These are phyloP conservation scores for Dynastes hyllus DNA, from an alignment of 2,888 invertebrate genomes.

Conservation along the genomic window DNA sequence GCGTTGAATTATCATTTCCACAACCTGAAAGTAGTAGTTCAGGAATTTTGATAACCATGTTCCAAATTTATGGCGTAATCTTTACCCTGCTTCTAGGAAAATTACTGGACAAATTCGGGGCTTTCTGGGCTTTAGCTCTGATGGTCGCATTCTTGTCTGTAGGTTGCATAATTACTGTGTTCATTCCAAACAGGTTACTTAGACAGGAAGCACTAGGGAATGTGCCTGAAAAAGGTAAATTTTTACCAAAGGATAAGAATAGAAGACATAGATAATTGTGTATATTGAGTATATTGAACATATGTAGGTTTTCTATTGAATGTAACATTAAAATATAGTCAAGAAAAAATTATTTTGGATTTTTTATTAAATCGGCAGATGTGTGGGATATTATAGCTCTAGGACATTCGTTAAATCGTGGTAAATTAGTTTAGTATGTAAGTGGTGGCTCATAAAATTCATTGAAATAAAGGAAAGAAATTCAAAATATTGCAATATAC, in stretches of 20 bases:
- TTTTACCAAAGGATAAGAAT: constrained; percentile 18
- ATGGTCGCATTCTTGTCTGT: constrained; percentile 51
- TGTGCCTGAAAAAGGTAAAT: background rate
- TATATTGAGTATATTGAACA: background rate
- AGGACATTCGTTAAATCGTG: too few species aligned
- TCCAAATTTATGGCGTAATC: constrained; percentile 61
- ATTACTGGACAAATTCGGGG: constrained; percentile 48
- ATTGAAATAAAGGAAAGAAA: too few species aligned
- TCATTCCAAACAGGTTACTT: constrained; percentile 54
- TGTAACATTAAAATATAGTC: too few species aligned
- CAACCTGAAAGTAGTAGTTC: constrained; percentile 63
- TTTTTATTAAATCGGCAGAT: too few species aligned
- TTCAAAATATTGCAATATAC: too few species aligned
- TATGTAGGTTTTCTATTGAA: background rate
- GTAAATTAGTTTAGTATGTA: too few species aligned
- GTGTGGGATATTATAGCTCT: too few species aligned
- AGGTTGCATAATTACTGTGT: constrained; percentile 50
- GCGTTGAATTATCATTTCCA: constrained; percentile 63
- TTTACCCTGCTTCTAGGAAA: constrained; percentile 54
- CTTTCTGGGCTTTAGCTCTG: constrained; percentile 54
- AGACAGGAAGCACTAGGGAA: constrained; percentile 54
- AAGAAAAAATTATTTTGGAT: too few species aligned
- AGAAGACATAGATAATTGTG: background rate
- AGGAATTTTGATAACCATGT: constrained; percentile 61
- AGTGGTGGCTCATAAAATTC: too few species aligned